A percentile compares a stretch with the other conserved stretches of the same genome.
These are phyloP conservation scores for Hippocampus comes DNA, from an alignment of 2,113 vertebrate genomes.

Conservation along the genomic window DNA sequence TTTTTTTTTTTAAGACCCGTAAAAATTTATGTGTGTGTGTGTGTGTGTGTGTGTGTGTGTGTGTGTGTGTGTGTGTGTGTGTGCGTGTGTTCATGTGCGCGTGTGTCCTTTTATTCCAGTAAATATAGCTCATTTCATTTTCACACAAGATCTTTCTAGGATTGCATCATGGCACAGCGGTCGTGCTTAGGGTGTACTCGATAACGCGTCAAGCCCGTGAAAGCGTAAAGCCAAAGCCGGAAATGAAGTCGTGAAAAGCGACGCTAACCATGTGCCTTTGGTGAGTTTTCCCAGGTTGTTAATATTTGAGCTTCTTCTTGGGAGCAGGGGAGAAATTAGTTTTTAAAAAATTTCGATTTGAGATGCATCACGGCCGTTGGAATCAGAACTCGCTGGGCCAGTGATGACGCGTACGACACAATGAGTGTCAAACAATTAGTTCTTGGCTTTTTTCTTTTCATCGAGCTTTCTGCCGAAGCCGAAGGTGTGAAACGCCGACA, in stretches of 20 bases:
- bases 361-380: constrained; percentile 19
- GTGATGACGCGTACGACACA: constrained; percentile 2
- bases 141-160: background rate
- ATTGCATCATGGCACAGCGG: too few species aligned
- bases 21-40: too few species aligned
- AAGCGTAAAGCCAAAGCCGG: background rate
- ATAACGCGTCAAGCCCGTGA: constrained; percentile 5
- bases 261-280: constrained; percentile 10
- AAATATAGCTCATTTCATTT: background rate
- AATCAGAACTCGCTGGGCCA: constrained; percentile 6
- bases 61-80: too few species aligned
- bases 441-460: constrained; percentile 17
- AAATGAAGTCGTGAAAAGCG: constrained; percentile 30
- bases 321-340: background rate
- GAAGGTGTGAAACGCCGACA: constrained; percentile 1
- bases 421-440: constrained; percentile 35
- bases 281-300: constrained; percentile 14
- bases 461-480: background rate
- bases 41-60: too few species aligned
- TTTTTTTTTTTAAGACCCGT: too few species aligned
- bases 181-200: background rate
- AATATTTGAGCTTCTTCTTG: constrained; percentile 27
- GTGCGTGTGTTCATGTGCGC: too few species aligned
- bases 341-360: constrained; percentile 22
- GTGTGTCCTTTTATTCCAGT: background rate